Evolutionary conservation across 2,888 invertebrate genomes (phyloP), one percentile per base, ranked within the genome.

Genomic region (Drosophila helvetica): DNA sequence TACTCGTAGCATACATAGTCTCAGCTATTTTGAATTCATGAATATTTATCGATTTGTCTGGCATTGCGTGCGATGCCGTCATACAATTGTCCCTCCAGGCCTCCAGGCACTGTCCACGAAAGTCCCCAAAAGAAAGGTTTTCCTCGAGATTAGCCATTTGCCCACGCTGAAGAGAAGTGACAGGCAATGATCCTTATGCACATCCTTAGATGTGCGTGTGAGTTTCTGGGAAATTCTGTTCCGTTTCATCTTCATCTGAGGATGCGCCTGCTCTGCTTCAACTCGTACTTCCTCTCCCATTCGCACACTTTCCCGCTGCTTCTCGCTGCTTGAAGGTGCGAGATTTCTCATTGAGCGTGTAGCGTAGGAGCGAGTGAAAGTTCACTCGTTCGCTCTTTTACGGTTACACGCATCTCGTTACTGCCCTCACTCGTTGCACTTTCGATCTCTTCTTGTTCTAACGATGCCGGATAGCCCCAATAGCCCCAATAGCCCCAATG

Each of bases 11-110:
- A 55, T 38, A 38, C 12, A 15, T 38, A 68, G 73, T 57, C 52
- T 59, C 75, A 77, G 87, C 75, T 78, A 83, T 83, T 38, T 69
- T 84, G 10, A 22, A 22, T 33, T 78, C 78, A 85, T 86, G 75
- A 88, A 86, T 80, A 77, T 80, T 82, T 89, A 89, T 89, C 86
- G 89, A 86, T 89, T 83, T 67, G 64, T 62, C 63, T 62, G 69
- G 58, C 57, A 47, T 75, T 68, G 77, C 67, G 67, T 76, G 76
- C 59, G 55, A 9, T 53, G 27, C 22, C 45, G 45, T 46, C 63
- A 47, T 61, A 43, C 47, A 69, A 52, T 52, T 71, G 53, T 33
- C 53, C 43, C n/a, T n/a, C n/a, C n/a, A n/a, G 18, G 17, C 17
- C 19, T 48, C 5, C 19, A 19, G 9, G 38, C 53, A 53, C n/a